Percentiles rank a stretch among this genome's conserved stretches.
Conservation (phyloP, 2,113 vertebrate species). For the Piaya cayana region DNA sequence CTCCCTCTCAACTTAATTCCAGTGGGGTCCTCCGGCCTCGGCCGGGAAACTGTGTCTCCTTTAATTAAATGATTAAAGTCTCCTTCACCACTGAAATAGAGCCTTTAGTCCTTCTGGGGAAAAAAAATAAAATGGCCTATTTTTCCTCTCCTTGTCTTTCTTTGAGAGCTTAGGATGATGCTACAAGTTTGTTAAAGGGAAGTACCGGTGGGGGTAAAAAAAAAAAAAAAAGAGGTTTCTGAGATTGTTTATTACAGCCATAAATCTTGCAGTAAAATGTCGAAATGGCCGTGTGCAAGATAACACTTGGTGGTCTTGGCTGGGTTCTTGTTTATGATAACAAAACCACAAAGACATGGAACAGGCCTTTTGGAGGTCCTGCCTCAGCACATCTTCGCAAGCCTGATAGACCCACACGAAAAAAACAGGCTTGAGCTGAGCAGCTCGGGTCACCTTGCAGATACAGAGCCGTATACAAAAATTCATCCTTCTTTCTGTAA, state of each 20-base stretch:
- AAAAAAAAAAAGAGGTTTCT: slow-evolving; percentile 56
- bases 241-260: slow-evolving; percentile 81
- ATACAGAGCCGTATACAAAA: slow-evolving; percentile 59
- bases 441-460: slow-evolving; percentile 67
- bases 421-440: slow-evolving; percentile 53
- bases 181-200: slow-evolving; percentile 71
- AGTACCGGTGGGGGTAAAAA: slow-evolving; percentile 3
- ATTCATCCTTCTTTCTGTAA: slow-evolving; percentile 10
- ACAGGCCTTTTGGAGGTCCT: slow-evolving; percentile 82
- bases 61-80: slow-evolving; percentile 40
- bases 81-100: slow-evolving; percentile 17
- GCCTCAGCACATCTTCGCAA: slow-evolving; percentile 74
- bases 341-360: slow-evolving; percentile 81
- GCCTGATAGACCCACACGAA: slow-evolving; percentile 65
- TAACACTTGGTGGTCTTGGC: slow-evolving; percentile 88
- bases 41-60: slow-evolving; percentile 42
- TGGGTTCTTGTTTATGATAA: slow-evolving; percentile 84
- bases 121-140: slow-evolving; percentile 37
- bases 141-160: slow-evolving; percentile 11
- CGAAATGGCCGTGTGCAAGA: slow-evolving; percentile 82
- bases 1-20: slow-evolving; percentile 41
- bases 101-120: not conserved
- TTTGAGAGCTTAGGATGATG: slow-evolving; percentile 55
- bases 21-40: not conserved
- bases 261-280: slow-evolving; percentile 86